Conservation (phyloP, 2,888 invertebrate genomes). For the Resseliella maxima region DNA sequence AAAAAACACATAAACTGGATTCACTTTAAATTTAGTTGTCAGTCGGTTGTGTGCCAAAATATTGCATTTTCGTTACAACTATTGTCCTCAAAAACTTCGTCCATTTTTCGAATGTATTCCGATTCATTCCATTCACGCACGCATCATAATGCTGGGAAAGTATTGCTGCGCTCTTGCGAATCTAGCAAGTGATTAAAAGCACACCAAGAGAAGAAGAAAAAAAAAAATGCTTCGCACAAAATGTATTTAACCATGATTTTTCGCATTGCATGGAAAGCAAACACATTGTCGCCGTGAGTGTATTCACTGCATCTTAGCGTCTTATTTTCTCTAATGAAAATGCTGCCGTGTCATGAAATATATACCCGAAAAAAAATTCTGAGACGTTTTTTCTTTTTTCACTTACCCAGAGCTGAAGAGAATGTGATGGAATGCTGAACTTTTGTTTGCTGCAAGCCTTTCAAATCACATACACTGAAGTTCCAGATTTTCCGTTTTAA, state of each 20-base stretch:
- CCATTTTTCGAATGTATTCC: neutral
- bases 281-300: neutral
- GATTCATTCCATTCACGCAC: neutral
- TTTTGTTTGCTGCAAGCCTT: neutral
- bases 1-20: neutral
- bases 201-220: too few relatives aligned
- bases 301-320: neutral
- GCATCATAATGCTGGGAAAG: neutral
- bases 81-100: neutral
- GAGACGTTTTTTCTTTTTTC: neutral
- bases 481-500: constrained; percentile 2
- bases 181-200: constrained; percentile 1
- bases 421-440: neutral
- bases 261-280: neutral
- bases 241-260: neutral
- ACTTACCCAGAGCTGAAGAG: neutral
- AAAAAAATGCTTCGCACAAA: neutral
- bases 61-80: neutral
- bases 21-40: constrained; percentile 29
- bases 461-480: neutral
- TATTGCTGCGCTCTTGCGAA: neutral
- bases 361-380: too few relatives aligned
- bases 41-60: constrained; percentile 27
- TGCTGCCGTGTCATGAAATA: neutral
- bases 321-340: neutral